Percentiles rank a stretch among this genome's conserved stretches.
Conservation (phyloP, 1,140 invertebrate genomes). For the Drosophila quadrilineata region DNA sequence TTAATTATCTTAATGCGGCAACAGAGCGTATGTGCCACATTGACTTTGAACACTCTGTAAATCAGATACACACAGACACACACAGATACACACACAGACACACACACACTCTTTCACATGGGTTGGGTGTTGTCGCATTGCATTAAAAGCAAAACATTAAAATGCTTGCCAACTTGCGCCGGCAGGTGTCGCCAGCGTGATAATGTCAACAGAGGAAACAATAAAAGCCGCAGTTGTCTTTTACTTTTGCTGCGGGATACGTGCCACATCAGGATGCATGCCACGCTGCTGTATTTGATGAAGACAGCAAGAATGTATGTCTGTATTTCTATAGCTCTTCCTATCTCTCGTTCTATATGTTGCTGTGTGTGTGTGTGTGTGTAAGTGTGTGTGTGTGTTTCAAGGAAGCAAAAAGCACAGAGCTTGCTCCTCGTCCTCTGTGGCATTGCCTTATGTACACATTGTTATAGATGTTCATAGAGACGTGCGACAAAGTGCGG, state of each 20-base stretch:
- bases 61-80: slow-evolving; percentile 22
- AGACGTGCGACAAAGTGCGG: background rate
- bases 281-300: slow-evolving; percentile 26
- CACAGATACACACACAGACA: too few relatives aligned
- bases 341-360: too few relatives aligned
- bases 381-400: background rate
- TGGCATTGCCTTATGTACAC: slow-evolving; percentile 14
- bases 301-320: slow-evolving; percentile 25
- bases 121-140: slow-evolving; percentile 48
- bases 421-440: slow-evolving; percentile 12
- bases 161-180: slow-evolving; percentile 50
- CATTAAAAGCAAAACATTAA: slow-evolving; percentile 65
- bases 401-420: slow-evolving; percentile 3
- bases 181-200: slow-evolving; percentile 71
- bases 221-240: slow-evolving; percentile 75
- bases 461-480: background rate
- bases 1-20: slow-evolving; percentile 68
- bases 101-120: background rate
- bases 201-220: slow-evolving; percentile 78
- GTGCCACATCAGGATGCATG: slow-evolving; percentile 26
- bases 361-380: too few relatives aligned
- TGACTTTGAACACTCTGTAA: slow-evolving; percentile 47
- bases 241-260: slow-evolving; percentile 53
- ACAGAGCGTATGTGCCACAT: slow-evolving; percentile 57
- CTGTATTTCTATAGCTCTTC: too few relatives aligned